A percentile compares a stretch with the other conserved stretches of the same genome.
Conservation (phyloP, 2,113 vertebrate genomes). For the Pseudopipra pipra region DNA sequence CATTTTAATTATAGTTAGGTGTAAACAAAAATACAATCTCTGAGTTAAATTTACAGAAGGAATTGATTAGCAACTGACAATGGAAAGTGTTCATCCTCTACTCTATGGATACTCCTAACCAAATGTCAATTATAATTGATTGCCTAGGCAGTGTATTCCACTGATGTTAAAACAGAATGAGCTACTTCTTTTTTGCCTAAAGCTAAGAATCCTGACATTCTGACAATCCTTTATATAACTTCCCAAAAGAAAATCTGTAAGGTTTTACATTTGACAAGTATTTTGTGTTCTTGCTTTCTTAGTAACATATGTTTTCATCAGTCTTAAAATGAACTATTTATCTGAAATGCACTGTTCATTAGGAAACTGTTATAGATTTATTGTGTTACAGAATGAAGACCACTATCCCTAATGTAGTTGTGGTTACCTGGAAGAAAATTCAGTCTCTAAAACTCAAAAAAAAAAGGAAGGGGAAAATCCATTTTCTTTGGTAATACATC, state of each 20-base stretch:
- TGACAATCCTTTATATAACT: neutral
- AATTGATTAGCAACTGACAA: slow-evolving; percentile 32
- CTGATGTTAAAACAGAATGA: neutral
- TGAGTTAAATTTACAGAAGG: neutral
- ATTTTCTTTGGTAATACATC: neutral
- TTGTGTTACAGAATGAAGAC: neutral
- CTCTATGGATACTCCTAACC: neutral
- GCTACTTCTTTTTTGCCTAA: neutral
- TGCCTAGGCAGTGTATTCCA: neutral
- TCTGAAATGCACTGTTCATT: neutral
- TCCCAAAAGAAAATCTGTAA: neutral
- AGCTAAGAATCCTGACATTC: slow-evolving; percentile 12
- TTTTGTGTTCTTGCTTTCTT: neutral
- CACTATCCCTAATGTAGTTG: neutral
- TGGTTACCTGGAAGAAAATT: neutral
- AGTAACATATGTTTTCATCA: neutral
- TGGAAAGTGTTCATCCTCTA: slow-evolving; percentile 19
- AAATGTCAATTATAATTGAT: slow-evolving; percentile 59
- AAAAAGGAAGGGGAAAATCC: neutral
- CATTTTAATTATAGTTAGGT: neutral
- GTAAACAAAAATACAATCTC: neutral
- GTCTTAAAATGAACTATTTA: neutral
- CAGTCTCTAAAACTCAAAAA: neutral
- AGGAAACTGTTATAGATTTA: neutral
- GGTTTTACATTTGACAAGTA: neutral